These are phyloP conservation scores for Crotophaga sulcirostris DNA, from an alignment of 2,113 vertebrate species.

Conservation along the genomic window DNA sequence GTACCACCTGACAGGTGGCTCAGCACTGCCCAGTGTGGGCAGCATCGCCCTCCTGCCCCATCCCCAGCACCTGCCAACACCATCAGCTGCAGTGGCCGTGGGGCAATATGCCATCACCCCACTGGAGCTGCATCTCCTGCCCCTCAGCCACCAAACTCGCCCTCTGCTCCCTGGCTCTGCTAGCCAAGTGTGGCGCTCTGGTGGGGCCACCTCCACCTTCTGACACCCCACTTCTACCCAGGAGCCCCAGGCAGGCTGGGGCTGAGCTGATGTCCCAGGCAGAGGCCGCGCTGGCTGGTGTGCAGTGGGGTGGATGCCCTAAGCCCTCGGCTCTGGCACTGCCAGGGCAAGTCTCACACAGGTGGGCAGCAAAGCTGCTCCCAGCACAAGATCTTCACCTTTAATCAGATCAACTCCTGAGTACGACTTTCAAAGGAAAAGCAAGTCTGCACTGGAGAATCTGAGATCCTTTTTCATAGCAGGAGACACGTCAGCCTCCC, in stretches of 20 bases:
- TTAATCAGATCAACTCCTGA: not conserved
- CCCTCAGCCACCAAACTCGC: not conserved
- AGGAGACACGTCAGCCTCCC: not conserved
- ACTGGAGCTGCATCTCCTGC: not conserved
- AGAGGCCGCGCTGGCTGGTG: fast-evolving
- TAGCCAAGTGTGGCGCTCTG: fast-evolving
- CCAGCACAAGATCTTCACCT: not conserved
- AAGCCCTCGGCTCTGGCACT: fast-evolving
- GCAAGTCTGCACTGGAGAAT: fast-evolving
- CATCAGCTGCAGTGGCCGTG: not conserved
- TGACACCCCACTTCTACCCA: fast-evolving
- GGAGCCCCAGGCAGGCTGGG: fast-evolving
- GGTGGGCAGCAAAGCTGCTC: not conserved
- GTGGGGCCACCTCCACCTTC: not conserved
- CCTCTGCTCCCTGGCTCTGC: not conserved
- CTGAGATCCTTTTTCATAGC: not conserved
- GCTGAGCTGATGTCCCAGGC: not conserved
- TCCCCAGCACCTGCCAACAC: too few relatives aligned
- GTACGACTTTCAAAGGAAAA: not conserved
- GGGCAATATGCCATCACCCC: not conserved
- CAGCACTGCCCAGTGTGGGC: fast-evolving
- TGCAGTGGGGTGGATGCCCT: fast-evolving
- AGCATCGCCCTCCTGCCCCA: not conserved
- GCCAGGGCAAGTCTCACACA: not conserved
- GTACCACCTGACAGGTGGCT: not conserved